Evolutionary conservation across 1,140 invertebrate genomes (phyloP).

Genomic region (Chrysomallon squamiferum): DNA sequence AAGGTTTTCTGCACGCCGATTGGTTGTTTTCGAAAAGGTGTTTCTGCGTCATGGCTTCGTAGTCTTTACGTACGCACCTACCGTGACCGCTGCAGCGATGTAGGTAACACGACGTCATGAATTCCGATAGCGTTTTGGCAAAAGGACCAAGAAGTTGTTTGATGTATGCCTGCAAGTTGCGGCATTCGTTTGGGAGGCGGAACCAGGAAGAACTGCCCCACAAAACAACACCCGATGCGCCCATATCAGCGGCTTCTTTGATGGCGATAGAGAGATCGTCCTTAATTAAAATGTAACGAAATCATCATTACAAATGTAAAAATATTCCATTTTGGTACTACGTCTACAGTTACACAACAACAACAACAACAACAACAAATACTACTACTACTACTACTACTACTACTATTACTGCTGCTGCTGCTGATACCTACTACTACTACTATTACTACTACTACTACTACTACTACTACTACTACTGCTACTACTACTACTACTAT

Average conservation of each 20-base stretch:
- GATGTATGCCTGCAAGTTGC: slow-evolving; percentile 20
- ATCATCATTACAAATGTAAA: too few relatives aligned
- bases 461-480: too few relatives aligned
- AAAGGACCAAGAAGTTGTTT: slow-evolving; percentile 27
- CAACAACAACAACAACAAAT: too few relatives aligned
- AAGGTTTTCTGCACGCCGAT: background rate
- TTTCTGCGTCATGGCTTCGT: slow-evolving; percentile 12
- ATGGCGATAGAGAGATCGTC: slow-evolving; percentile 21
- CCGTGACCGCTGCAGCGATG: slow-evolving; percentile 25
- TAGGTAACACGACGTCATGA: slow-evolving; percentile 13
- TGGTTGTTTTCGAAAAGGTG: slow-evolving; percentile 3
- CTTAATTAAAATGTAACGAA: too few relatives aligned
- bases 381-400: too few relatives aligned
- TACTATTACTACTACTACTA: too few relatives aligned
- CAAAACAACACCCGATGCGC: slow-evolving; percentile 26
- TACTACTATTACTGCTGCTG: too few relatives aligned
- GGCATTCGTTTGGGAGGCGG: slow-evolving; percentile 20
- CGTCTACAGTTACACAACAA: too few relatives aligned
- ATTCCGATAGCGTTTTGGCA: slow-evolving; percentile 19
- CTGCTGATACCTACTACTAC: too few relatives aligned
- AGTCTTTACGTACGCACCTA: slow-evolving; percentile 22
- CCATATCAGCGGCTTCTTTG: slow-evolving; percentile 22
- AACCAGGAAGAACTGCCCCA: slow-evolving; percentile 23
- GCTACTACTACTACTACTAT: too few relatives aligned
- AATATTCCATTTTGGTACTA: too few relatives aligned